These are phyloP conservation scores for Accipiter virgatus DNA, from an alignment of 2,113 vertebrate genomes.

Conservation along the genomic window DNA sequence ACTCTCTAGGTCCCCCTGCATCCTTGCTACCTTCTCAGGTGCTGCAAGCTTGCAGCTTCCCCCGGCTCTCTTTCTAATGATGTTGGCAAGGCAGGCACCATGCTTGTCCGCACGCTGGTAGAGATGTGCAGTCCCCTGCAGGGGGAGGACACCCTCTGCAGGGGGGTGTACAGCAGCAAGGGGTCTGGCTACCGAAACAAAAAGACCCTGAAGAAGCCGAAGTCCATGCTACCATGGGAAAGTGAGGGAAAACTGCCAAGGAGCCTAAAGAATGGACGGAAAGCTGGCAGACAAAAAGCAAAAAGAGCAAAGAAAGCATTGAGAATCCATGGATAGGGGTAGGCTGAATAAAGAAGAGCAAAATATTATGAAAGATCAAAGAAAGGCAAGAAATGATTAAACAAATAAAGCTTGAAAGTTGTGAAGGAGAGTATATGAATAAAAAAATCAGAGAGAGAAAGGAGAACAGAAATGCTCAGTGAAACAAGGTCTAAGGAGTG, in stretches of 20 bases:
- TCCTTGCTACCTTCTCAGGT: background rate
- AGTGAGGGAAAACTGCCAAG: background rate
- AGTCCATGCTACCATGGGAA: background rate
- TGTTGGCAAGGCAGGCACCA: background rate
- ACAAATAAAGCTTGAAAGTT: background rate
- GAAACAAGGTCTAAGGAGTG: background rate
- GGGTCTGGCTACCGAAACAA: background rate
- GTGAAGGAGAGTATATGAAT: background rate
- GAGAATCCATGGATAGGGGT: background rate
- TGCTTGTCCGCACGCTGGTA: fast-evolving
- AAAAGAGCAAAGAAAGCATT: background rate
- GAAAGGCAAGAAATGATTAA: background rate
- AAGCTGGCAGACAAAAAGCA: background rate
- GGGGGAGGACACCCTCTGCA: background rate
- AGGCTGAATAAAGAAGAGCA: background rate
- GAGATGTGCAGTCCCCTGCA: background rate
- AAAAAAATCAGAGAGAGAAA: background rate
- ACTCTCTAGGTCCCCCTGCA: fast-evolving
- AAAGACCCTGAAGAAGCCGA: background rate
- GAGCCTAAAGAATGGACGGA: background rate
- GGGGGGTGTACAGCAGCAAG: background rate
- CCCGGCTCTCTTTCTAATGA: background rate
- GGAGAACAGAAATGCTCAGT: background rate
- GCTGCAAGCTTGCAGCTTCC: background rate
- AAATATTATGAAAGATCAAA: background rate